Evolutionary conservation across 2,888 invertebrate genomes (phyloP).

Genomic region (Drosophila anomalipes): DNA sequence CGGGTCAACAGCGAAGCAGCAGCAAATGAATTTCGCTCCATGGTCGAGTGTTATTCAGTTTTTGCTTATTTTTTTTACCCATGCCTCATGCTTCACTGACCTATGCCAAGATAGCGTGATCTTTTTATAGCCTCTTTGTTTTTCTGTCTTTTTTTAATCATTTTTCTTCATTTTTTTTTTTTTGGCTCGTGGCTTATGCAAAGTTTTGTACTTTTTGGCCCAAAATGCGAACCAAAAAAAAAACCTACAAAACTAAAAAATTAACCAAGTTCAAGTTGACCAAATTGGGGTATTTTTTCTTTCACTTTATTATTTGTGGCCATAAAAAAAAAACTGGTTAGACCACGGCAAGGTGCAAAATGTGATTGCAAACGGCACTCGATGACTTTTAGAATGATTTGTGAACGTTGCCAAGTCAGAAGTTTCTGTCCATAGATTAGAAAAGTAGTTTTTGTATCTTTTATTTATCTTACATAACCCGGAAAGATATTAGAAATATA

Average conservation of each 20-base stretch:
- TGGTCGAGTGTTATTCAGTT: slow-evolving; percentile 11
- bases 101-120: slow-evolving; percentile 58
- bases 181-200: slow-evolving; percentile 30
- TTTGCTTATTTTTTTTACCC: slow-evolving; percentile 8
- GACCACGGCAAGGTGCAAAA: background rate
- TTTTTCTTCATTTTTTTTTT: slow-evolving; percentile 10
- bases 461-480: background rate
- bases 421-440: background rate
- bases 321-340: background rate
- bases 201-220: slow-evolving; percentile 63
- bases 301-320: background rate
- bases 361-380: background rate
- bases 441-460: background rate
- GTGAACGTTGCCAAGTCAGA: background rate
- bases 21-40: slow-evolving; percentile 7
- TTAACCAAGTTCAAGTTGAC: slow-evolving; percentile 63
- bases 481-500: background rate
- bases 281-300: slow-evolving; percentile 46
- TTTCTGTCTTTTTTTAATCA: slow-evolving; percentile 9
- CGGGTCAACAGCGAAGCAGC: slow-evolving; percentile 49
- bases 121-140: slow-evolving; percentile 1
- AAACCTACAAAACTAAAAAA: background rate
- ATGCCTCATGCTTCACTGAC: slow-evolving; percentile 69
- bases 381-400: background rate
- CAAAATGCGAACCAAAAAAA: slow-evolving; percentile 5